These are phyloP conservation scores for Homarus gammarus DNA, from an alignment of 2,888 invertebrate genomes.

Conservation along the genomic window DNA sequence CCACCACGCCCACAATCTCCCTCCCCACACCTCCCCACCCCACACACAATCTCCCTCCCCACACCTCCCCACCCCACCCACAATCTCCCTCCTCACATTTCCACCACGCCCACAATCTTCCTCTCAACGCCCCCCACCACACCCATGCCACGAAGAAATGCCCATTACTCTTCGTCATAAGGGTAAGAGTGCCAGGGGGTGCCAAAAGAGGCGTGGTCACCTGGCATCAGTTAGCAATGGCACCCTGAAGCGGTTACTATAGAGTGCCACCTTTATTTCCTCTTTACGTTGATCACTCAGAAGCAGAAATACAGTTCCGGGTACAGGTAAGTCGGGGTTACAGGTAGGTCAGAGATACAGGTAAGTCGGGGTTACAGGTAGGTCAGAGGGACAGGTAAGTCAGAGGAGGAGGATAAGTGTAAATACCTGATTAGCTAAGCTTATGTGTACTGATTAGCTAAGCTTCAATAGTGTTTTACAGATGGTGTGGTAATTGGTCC, in stretches of 20 bases:
- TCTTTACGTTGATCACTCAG: neutral
- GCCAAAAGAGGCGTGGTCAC: constrained; percentile 49
- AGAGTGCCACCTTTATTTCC: neutral
- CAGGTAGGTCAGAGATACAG: no score
- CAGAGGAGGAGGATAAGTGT: no score
- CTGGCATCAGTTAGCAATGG: constrained; percentile 53
- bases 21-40: neutral
- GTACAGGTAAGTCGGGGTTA: no score
- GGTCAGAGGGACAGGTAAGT: no score
- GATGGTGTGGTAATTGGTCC: no score
- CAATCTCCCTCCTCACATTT: neutral
- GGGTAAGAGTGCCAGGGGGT: constrained; percentile 1
- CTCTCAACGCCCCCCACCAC: neutral
- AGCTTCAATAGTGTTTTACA: no score
- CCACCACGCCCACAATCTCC: no score
- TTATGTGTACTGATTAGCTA: no score
- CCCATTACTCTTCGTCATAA: constrained; percentile 3
- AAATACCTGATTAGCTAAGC: no score
- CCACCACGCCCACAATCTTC: neutral
- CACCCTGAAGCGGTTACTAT: neutral
- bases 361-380: no score
- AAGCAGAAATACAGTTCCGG: no score
- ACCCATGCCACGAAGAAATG: neutral
- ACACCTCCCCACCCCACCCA: neutral
- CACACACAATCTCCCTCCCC: neutral